Evolutionary conservation across 2,888 invertebrate genomes (phyloP), one percentile per base, ranked within the genome.

Genomic region (Himalopsyche kuldschensis): DNA sequence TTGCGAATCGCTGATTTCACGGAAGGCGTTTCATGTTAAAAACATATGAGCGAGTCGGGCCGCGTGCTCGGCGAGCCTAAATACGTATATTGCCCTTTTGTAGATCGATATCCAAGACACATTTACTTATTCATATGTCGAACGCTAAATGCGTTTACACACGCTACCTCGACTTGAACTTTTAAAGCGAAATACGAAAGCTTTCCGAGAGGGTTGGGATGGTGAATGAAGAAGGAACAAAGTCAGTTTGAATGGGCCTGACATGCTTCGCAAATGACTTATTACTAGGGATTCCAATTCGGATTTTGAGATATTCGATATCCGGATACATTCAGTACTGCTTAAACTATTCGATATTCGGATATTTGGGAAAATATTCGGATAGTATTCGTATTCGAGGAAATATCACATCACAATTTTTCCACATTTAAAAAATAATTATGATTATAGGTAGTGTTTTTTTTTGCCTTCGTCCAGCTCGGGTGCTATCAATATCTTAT

Each of bases 81-180:
- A 83, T 78, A 78, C 77, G 80, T 75, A 69, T 81, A 75, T 78
- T 78, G 80, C 78, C 78, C 81, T 79, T 79, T 82, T 83, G 80
- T 77, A 86, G 86, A 86, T 86, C 86, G 41, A 82, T 84, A 86
- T 86, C 86, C 80, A 75, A 84, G 84, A 82, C 76, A 80, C 75
- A 82, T 77, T 80, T 75, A 84, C 82, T 82, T 82, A 82, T 84
- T 84, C 84, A 82, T 84, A 84, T 82, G 82, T 76, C 46, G 69
- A 80, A 78, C 77, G 75, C 84, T 84, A 84, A 84, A 82, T 82
- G 82, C 75, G 48, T 77, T 47, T 48, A 46, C 55, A 32, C 84
- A 84, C 84, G 84, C 84, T 24, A 82, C n/a, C 47, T 17, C 27
- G 30, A 69, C 30, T 69, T 69, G 69, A 69, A 46, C 79, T n/a